These are phyloP conservation scores for Camponotus floridanus DNA, from an alignment of 1,140 invertebrate species.

Conservation along the genomic window DNA sequence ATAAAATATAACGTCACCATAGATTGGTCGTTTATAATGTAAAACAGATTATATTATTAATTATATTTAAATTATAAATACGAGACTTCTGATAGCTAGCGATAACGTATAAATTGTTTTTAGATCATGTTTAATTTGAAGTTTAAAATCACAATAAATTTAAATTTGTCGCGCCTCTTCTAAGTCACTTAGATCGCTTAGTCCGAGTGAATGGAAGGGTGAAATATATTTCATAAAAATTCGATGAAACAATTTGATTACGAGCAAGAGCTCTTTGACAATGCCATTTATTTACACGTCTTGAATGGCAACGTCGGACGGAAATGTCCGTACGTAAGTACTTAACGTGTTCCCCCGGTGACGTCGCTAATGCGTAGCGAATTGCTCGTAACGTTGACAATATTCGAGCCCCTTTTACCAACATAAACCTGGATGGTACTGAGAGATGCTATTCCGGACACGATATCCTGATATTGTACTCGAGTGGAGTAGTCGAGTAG, in stretches of 20 bases:
- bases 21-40: neutral
- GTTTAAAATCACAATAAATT: neutral
- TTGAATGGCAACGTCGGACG: slow-evolving; percentile 26
- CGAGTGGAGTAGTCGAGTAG: slow-evolving; percentile 71
- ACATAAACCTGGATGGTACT: slow-evolving; percentile 77
- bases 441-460: slow-evolving; percentile 68
- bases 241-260: slow-evolving; percentile 27
- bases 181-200: neutral
- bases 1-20: neutral
- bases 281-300: slow-evolving; percentile 47
- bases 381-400: slow-evolving; percentile 78
- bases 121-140: neutral
- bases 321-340: slow-evolving; percentile 40
- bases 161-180: neutral
- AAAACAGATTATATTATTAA: neutral
- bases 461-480: slow-evolving; percentile 73
- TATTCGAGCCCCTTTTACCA: slow-evolving; percentile 75
- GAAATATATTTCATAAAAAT: slow-evolving; percentile 28
- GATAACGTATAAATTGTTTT: neutral
- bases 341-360: slow-evolving; percentile 66
- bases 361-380: slow-evolving; percentile 78
- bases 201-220: neutral
- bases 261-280: neutral
- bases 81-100: too few relatives aligned
- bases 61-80: slow-evolving; percentile 23